Conservation (phyloP, 2,113 vertebrate genomes). For the Eulemur rufifrons region DNA sequence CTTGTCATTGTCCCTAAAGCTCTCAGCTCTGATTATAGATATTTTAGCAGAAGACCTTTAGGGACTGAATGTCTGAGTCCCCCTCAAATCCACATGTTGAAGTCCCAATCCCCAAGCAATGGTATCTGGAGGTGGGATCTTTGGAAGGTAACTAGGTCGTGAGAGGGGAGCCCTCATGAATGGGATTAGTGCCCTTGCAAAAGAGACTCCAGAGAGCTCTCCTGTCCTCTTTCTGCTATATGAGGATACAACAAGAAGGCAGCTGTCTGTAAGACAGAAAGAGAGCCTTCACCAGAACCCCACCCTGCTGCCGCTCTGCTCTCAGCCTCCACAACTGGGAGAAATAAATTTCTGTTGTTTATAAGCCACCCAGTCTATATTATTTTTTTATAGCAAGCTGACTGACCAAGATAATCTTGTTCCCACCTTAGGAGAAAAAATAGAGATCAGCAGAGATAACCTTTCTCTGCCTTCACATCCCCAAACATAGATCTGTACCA, state of each 20-base stretch:
- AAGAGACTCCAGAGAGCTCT: background rate
- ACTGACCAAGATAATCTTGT: background rate
- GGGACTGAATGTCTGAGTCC: background rate
- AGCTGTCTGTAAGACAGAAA: background rate
- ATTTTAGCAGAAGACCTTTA: background rate
- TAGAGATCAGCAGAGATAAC: background rate
- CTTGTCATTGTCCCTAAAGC: background rate
- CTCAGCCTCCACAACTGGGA: background rate
- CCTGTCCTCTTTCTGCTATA: background rate
- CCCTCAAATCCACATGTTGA: background rate
- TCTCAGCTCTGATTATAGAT: background rate
- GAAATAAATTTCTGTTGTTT: background rate
- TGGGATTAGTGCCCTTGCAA: background rate
- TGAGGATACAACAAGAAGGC: background rate
- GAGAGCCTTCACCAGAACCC: background rate
- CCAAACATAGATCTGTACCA: background rate
- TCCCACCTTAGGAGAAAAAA: background rate
- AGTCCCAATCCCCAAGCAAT: background rate
- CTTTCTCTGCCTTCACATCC: background rate
- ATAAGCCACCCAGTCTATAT: background rate
- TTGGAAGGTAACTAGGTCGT: background rate
- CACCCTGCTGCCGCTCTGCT: background rate
- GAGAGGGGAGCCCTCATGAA: background rate
- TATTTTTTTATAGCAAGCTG: background rate
- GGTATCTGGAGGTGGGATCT: background rate